Evolutionary conservation across 2,888 invertebrate species (phyloP), one percentile per base, ranked within the genome.

Genomic region (Augiades crinisus): DNA sequence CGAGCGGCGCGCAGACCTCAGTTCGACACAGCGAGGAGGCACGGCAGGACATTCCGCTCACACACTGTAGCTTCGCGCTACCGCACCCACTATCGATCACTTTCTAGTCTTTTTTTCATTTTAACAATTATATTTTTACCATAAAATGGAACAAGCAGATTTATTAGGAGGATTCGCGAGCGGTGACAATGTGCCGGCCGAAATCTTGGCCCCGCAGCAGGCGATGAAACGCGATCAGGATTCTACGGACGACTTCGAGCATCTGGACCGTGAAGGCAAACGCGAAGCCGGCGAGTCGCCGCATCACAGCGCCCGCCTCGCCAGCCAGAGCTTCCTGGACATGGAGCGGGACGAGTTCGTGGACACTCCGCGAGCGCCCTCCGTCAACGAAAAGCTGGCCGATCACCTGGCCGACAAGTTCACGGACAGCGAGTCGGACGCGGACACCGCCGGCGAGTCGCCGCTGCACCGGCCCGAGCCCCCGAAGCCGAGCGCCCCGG

Each of bases 241-340:
- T 72, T 94, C 94, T 21, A 87, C 92, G 57, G 94, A 94, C 68
- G 94, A 94, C 81, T 94, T 94, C 75, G 94, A 94, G 77, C 94
- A 94, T 76, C 84, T 94, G 60, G 93, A 92, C 60, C 92, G 92
- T 66, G 93, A 93, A 56, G 81, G 82, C 38, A 75, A 70, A 56
- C 82, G 66, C 34, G 84, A 85, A 47, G 54, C 71, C 47, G 65
- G 70, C 30, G 82, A 78, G 55, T 75, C 80, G 5, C 81, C 79
- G 38, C 80, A 78, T 54, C 70, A 68, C 19, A 60, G 55, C 5
- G 60, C 70, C 31, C 75, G 79, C 34, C 64, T 69, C 51, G 79
- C 78, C 57, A 74, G 84, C 33, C 87, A 88, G 68, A 81, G 67
- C 67, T 90, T 90, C 68, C 77, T 90, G 24, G 90, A 90, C 55